Conservation (phyloP, 2,797 vertebrate genomes). For the Sebastes taczanowskii region DNA sequence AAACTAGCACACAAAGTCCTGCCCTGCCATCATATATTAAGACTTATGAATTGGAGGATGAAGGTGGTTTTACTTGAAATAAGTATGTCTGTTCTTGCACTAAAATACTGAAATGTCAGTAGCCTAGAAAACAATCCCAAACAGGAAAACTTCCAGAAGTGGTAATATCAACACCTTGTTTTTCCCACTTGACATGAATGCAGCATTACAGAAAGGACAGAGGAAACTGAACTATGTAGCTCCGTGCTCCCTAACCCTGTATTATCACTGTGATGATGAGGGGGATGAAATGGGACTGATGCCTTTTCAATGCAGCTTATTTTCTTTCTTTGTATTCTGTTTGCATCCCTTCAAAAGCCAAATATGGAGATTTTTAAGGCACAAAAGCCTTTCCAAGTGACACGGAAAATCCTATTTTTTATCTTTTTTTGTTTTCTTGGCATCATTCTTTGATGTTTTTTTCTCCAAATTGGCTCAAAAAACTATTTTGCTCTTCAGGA, state of each 20-base stretch:
- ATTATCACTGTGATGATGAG: constrained; percentile 56
- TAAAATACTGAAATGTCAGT: background rate
- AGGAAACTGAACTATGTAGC: constrained; percentile 64
- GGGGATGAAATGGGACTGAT: constrained; percentile 39
- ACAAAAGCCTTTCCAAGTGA: constrained; percentile 17
- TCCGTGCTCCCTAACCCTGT: constrained; percentile 32
- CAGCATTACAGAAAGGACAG: constrained; percentile 32
- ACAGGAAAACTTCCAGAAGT: background rate
- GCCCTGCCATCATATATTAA: background rate
- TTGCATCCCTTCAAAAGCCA: constrained; percentile 39
- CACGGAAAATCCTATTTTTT: background rate
- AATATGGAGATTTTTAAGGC: constrained; percentile 40
- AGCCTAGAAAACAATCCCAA: background rate
- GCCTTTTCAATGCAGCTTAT: constrained; percentile 60
- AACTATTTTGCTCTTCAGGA: constrained; percentile 9
- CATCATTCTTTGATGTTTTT: background rate
- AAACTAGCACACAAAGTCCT: background rate
- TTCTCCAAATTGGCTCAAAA: constrained; percentile 21
- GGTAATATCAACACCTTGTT: background rate
- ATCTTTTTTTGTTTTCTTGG: background rate
- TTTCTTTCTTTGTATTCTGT: constrained; percentile 30
- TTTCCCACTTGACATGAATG: constrained; percentile 26
- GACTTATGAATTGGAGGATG: background rate
- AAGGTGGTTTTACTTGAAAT: background rate
- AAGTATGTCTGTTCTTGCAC: background rate